phyloP scores from a whole-genome alignment of 2,797 vertebrate species.

The Microchirus variegatus region DNA sequence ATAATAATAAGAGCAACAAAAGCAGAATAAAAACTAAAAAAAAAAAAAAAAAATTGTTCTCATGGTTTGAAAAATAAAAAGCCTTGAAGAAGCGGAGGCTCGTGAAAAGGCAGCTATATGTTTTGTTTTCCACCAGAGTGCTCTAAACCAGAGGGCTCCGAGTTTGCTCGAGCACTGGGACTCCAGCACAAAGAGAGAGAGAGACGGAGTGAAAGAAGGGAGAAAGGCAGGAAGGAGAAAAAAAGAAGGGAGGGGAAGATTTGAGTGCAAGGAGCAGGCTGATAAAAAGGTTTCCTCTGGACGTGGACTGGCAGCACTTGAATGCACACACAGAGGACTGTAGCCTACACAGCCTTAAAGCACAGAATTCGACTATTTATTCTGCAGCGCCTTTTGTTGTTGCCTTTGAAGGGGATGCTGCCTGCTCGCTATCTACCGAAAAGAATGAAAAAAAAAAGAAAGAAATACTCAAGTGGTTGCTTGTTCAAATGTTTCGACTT shows the following conservation, averaged over 20 bases:
- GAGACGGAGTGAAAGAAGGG: constrained; percentile 30
- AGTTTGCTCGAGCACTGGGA: constrained; percentile 27
- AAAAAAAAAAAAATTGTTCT: constrained; percentile 24
- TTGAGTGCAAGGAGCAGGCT: constrained; percentile 31
- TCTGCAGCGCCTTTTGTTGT: constrained; percentile 42
- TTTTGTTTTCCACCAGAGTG: constrained; percentile 46
- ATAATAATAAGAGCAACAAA: background rate
- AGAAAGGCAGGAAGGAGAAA: constrained; percentile 31
- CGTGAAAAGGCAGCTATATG: constrained; percentile 41
- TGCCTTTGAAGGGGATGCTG: constrained; percentile 34
- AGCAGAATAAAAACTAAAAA: constrained; percentile 25
- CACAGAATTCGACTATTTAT: constrained; percentile 38
- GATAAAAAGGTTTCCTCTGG: constrained; percentile 53
- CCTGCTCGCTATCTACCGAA: constrained; percentile 30
- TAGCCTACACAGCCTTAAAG: constrained; percentile 44
- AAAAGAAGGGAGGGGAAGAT: constrained; percentile 29
- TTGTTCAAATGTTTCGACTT: constrained; percentile 24
- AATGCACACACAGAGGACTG: constrained; percentile 40
- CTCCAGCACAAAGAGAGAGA: constrained; percentile 38
- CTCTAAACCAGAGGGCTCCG: constrained; percentile 41
- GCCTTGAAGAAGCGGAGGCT: constrained; percentile 15
- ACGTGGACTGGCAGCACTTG: constrained; percentile 52
- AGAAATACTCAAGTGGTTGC: constrained; percentile 14
- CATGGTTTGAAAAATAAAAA: constrained; percentile 7
- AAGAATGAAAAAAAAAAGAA: constrained; percentile 20